A percentile compares a stretch with the other conserved stretches of the same genome.
phyloP scores from a whole-genome alignment of 2,888 invertebrate genomes.

The Pyrrhia umbra region DNA sequence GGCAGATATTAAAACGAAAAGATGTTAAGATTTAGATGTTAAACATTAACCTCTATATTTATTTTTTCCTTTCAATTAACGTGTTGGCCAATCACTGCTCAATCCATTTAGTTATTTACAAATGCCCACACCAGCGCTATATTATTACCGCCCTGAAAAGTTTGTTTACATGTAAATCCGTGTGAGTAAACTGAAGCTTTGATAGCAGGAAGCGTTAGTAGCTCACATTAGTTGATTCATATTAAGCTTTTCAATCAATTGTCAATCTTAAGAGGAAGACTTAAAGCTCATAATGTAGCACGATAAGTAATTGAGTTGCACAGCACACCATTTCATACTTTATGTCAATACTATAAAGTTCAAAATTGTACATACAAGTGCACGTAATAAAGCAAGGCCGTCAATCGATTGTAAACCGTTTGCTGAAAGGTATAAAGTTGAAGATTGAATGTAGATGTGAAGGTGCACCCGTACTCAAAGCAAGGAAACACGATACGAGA shows the following conservation, averaged over 20 bases:
- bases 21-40: no score
- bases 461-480: slow-evolving; percentile 36
- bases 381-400: not conserved
- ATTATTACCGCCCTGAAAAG: slow-evolving; percentile 35
- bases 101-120: slow-evolving; percentile 19
- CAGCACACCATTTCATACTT: not conserved
- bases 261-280: not conserved
- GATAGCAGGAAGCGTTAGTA: slow-evolving; percentile 64
- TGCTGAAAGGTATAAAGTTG: not conserved
- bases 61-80: not conserved
- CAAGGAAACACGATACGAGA: slow-evolving; percentile 66
- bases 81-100: not conserved
- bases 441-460: slow-evolving; percentile 3
- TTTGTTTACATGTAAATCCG: slow-evolving; percentile 48
- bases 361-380: not conserved
- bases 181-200: slow-evolving; percentile 53
- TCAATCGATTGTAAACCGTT: slow-evolving; percentile 14
- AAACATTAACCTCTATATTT: not conserved
- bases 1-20: no score
- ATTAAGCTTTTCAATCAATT: slow-evolving; percentile 3
- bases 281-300: not conserved
- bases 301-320: not conserved
- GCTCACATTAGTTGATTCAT: slow-evolving; percentile 1
- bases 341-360: slow-evolving; percentile 1
- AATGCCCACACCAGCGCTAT: slow-evolving; percentile 4